Base-by-base conservation (phyloP, 2,797 vertebrate genomes). In the Arnoldichthys spilopterus region DNA sequence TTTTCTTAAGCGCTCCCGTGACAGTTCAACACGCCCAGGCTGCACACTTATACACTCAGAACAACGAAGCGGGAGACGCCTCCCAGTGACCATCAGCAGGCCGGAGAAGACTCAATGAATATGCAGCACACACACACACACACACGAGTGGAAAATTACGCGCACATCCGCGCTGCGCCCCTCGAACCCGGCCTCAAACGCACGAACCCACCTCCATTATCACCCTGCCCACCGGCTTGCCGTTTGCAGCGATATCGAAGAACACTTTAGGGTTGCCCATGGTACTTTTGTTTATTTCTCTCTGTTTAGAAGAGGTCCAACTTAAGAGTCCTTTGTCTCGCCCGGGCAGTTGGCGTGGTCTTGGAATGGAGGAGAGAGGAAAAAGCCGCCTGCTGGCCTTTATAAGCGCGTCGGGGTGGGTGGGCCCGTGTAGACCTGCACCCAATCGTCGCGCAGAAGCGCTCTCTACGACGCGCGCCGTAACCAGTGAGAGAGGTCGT, bases 171-270 rank as follows among this genome's bases (percentile, higher is more conserved):
- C 18, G 12, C 16, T n/a, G n/a, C n/a, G n/a, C n/a, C n/a, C n/a
- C n/a, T n/a, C n/a, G n/a, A n/a, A n/a, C n/a, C n/a, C n/a, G n/a
- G n/a, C n/a, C n/a, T n/a, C n/a, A n/a, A n/a, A n/a, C n/a, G n/a
- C n/a, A n/a, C n/a, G 9, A 20, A 32, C 74, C 83, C 86, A 97
- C 96, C 96, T 97, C 94, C 84, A 98, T 96, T 45, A 37, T 37
- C 12, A 98, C 51, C 64, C 94, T 93, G 69, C 96, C 96, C 0
- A 91, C 0, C 0, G 85, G 6, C 0, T 1, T 0, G 6, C 62
- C 82, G 0, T 68, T 0, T 0, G 71, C 54, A 24, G 72, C 0
- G 71, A 97, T 30, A 1, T 98, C 95, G 86, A 98, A 98, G 87
- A 84, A 98, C n/a, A 97, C 96, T 81, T 1, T 59, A 0, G 94